Evolutionary conservation across 2,113 vertebrate genomes (phyloP), one percentile per base, ranked within the genome.

Genomic region (Chionodraco myersi): DNA sequence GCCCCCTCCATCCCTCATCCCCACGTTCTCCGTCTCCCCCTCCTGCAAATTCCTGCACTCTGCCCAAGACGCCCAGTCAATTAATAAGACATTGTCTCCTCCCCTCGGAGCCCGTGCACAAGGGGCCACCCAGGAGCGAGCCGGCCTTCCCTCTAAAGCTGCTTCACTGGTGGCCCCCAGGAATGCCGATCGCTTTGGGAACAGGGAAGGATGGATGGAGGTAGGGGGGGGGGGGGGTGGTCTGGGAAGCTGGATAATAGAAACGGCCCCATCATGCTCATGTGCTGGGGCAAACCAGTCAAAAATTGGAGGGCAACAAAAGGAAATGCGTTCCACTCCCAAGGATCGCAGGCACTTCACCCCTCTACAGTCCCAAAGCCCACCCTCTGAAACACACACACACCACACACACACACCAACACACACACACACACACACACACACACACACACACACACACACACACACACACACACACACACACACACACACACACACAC

Each of bases 1-100:
- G 4, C 72, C 80, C 36, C 70, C 73, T 77, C 74, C 78, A 68
- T 77, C 87, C 76, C 64, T 89, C 87, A 76, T 82, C 53, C 81
- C 75, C 53, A 75, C 62, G 72, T 61, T 63, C 23, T 80, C 60
- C 21, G 0, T 15, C 68, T 61, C 78, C 86, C 86, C 63, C 83
- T 73, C 70, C 75, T 75, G 76, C 84, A 89, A 93, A 95, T 95
- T 95, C 94, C 93, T 93, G 82, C 90, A 93, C 92, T 94, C 86
- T 72, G 88, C 89, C 92, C 88, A 91, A 91, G 90, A 94, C 91
- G 92, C 94, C 93, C 94, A 96, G 95, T 96, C 94, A 95, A 96
- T 96, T 96, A 96, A 95, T 94, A 95, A 95, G 95, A 95, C 94
- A 96, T 96, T 90, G 94, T 95, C 92, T 92, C 95, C 95, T 92